Evolutionary conservation across 1,140 invertebrate species (phyloP).

Genomic region (Drosophila ficusphila): DNA sequence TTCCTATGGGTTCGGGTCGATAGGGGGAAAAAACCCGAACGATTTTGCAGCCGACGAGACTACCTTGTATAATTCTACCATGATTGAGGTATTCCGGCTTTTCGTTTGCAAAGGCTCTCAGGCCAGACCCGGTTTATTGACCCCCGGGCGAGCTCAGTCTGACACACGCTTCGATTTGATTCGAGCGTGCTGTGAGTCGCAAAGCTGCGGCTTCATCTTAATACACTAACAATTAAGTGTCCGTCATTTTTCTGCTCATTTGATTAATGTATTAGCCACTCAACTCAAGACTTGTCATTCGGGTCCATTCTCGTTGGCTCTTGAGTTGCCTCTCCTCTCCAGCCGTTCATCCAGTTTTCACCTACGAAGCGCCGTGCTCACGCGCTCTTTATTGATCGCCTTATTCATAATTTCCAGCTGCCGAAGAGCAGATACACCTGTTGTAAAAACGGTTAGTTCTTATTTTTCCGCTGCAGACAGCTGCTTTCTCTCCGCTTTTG

Average conservation of each 20-base stretch:
- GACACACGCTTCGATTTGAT: conserved; percentile 36
- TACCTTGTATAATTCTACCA: too few species aligned
- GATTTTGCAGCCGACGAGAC: too few species aligned
- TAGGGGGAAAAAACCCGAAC: too few species aligned
- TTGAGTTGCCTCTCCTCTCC: conserved; percentile 27
- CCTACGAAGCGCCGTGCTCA: conserved; percentile 15
- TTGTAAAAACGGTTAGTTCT: conserved; percentile 73
- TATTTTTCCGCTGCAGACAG: conserved; percentile 39
- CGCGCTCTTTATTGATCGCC: conserved; percentile 50
- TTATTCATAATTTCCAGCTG: conserved; percentile 74
- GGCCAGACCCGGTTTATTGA: conserved; percentile 28
- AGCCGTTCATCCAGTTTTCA: conserved; percentile 68
- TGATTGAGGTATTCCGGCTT: too few species aligned
- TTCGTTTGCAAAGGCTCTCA: too few species aligned
- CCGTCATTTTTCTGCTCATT: conserved; percentile 60
- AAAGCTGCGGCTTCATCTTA: conserved; percentile 5
- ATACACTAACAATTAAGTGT: conserved; percentile 55
- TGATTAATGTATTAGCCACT: conserved; percentile 66
- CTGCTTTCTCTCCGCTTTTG: conserved; percentile 63
- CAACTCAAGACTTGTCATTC: conserved; percentile 21
- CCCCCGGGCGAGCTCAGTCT: conserved; percentile 32
- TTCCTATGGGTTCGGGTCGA: too few species aligned
- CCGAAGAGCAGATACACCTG: conserved; percentile 36
- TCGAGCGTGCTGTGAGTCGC: neutral
- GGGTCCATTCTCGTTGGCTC: conserved; percentile 35